Evolutionary conservation across 1,140 invertebrate genomes (phyloP).

Genomic region (Sinonovacula constricta): DNA sequence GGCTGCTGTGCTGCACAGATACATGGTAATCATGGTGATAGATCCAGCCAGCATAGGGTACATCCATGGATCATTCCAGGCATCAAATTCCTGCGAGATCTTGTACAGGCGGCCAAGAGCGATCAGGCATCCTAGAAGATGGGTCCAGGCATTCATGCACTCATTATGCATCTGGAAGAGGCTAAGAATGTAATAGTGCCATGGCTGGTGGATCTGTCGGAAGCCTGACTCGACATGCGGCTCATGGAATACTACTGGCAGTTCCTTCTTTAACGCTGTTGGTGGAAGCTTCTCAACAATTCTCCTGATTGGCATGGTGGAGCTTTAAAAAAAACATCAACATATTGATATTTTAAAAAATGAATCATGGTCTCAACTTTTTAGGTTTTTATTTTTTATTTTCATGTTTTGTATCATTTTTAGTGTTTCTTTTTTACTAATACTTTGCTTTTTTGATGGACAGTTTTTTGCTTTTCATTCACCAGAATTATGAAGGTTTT

Average conservation of each 20-base stretch:
- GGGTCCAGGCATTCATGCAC: constrained; percentile 78
- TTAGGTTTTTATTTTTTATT: too few species aligned
- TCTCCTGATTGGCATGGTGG: constrained; percentile 40
- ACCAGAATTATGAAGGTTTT: background rate
- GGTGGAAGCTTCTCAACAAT: constrained; percentile 51
- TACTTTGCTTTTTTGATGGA: background rate
- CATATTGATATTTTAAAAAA: background rate
- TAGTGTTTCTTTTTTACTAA: background rate
- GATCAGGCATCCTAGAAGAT: constrained; percentile 71
- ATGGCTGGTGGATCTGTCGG: constrained; percentile 74
- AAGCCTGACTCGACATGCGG: constrained; percentile 77
- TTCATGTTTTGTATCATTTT: too few species aligned
- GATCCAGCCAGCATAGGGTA: constrained; percentile 73
- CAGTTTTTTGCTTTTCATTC: background rate
- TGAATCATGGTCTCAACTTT: background rate
- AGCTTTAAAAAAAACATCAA: background rate
- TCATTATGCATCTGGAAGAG: constrained; percentile 78
- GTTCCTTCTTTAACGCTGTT: constrained; percentile 62
- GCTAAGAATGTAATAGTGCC: constrained; percentile 75
- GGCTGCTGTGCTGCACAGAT: constrained; percentile 71
- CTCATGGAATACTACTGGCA: constrained; percentile 75
- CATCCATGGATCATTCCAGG: constrained; percentile 73
- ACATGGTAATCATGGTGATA: constrained; percentile 71
- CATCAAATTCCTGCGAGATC: constrained; percentile 67
- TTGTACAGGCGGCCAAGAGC: constrained; percentile 53